Evolutionary conservation across 37 sponge, comb jelly and placozoan species (phyloP).

Genomic region (Axinella damicornis): DNA sequence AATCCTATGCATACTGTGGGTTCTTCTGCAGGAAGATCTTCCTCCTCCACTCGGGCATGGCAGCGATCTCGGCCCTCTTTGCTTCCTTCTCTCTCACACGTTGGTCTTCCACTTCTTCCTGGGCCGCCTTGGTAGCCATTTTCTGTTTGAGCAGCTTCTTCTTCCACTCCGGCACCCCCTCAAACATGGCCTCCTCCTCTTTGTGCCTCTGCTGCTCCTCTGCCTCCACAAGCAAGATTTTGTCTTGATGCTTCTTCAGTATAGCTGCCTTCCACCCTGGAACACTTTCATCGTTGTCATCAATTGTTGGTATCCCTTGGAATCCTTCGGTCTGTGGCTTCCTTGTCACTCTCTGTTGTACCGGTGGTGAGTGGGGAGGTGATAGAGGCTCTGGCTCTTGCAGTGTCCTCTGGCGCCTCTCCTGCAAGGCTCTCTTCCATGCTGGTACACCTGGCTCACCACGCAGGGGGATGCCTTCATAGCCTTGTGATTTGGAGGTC

Average conservation of each 20-base stretch:
- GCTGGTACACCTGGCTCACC: no score
- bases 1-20: conserved; percentile 33
- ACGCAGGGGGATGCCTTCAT: no score
- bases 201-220: not conserved
- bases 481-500: no score
- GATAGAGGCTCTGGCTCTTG: not conserved
- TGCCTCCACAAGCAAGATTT: not conserved
- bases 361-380: no score
- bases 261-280: conserved; percentile 82
- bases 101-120: conserved; percentile 22
- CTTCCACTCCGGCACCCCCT: conserved; percentile 78
- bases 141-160: conserved; percentile 72
- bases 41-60: conserved; percentile 92
- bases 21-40: conserved; percentile 74
- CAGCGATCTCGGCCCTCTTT: conserved; percentile 61
- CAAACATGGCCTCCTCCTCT: conserved; percentile 38
- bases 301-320: no score
- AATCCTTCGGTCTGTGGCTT: no score
- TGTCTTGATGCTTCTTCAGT: conserved; percentile 53
- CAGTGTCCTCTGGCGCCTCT: not conserved
- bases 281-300: not conserved
- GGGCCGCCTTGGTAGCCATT: conserved; percentile 23
- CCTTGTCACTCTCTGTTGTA: no score
- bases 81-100: conserved; percentile 19
- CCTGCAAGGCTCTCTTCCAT: no score